Evolutionary conservation across 2,113 vertebrate genomes (phyloP), one percentile per base, ranked within the genome.

Genomic region (Trogon melanurus): DNA sequence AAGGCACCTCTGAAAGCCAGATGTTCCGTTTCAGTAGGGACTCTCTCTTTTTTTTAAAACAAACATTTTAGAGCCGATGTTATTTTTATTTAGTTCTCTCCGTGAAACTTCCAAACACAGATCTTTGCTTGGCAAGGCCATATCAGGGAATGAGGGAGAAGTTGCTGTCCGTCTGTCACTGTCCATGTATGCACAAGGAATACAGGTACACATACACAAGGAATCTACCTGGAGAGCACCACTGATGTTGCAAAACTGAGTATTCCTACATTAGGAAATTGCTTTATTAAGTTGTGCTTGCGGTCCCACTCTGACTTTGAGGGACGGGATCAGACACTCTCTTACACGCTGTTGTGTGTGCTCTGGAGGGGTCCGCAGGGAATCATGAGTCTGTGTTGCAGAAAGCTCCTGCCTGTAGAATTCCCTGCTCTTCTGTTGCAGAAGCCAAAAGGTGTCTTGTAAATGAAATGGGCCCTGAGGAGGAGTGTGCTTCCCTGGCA

Each of bases 41-140:
- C 62, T 88, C 47, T 48, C 13, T 44, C 67, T 73, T 94, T 88
- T 88, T 75, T 6, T 51, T 83, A 85, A 82, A 95, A 27, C 48
- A 65, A 82, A 34, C 71, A 62, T 85, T 93, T 92, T 29, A 64
- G 72, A 78, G n/a, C 32, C 67, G 71, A 36, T 94, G 85, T 88
- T 95, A 78, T 96, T 95, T 96, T 97, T 93, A 67, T 74, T 95
- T 69, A 18, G 60, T 67, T 88, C 65, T 61, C 67, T 71, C 62
- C 93, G 83, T 88, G 92, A 92, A 91, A 88, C 48, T 90, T 83
- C 72, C 5, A 2, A 80, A 75, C 72, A 34, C 38, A 64, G 32
- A 79, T 73, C 67, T 94, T 91, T 86, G 69, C 69, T 74, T 88
- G 72, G 60, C 60, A 60, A 51, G 72, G 60, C 80, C 72, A 23